Base-by-base conservation (phyloP, 1,140 invertebrate genomes). In the Vollenhovia emeryi region DNA sequence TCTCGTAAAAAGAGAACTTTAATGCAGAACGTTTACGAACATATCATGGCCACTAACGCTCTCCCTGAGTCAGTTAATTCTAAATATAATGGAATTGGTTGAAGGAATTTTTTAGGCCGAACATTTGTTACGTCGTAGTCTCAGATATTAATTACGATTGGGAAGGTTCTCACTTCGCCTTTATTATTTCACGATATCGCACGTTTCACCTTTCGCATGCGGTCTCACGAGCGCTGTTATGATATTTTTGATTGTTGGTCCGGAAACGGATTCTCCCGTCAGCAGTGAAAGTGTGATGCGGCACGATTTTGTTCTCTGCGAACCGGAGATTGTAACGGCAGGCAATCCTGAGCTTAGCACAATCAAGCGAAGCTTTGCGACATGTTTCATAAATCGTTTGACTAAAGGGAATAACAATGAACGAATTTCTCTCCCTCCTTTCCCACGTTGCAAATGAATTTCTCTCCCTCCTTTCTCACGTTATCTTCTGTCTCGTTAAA, bases 221-320 rank as follows among this genome's bases (percentile, higher is more conserved):
- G 11, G 30, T 82, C 27, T 13, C 27, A 52, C 40, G 55, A 73
- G 55, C 7, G 7, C 40, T 11, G 57, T 71, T 57, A 82, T 73
- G n/a, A 36, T 79, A 68, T 73, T 73, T 82, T 60, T 27, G 33
- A 66, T 55, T 33, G 36, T 57, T 60, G 18, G 7, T 7, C 21
- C 48, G 71, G 11, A 84, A 69, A 27, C 21, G 36, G n/a, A 50
- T 57, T 45, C n/a, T 45, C 74, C 6, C 40, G 3, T 27, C 64
- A 24, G 64, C 50, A 64, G 80, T 84, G 86, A 88, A 88, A 88
- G 87, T 78, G n/a, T 52, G 55, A 75, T 24, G 74, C 64, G 64
- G 24, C 52, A 50, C 18, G 36, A 55, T 68, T 68, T 52, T 55
- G 48, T 87, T 87, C 33, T 43, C 9, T 13, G 33, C 50, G 1